Evolutionary conservation across 2,113 vertebrate genomes (phyloP), one percentile per base, ranked within the genome.

Genomic region (Chaenocephalus aceratus): DNA sequence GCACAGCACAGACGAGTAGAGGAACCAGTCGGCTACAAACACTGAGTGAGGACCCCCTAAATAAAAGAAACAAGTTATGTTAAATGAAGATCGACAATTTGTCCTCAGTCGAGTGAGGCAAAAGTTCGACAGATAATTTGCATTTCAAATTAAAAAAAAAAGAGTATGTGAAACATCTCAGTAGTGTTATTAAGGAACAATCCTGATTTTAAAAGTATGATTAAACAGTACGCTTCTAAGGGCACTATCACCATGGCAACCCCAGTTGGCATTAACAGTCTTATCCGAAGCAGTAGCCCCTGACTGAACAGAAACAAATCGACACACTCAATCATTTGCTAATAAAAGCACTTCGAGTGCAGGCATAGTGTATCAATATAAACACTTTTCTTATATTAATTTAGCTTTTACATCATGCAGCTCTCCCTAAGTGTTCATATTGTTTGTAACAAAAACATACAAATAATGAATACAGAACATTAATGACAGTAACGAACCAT

Each of bases 41-140:
- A 96, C 95, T 0, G 96, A 94, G 75, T 99, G 98, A 53, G 98
- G 98, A 1, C 98, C 98, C n/a, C 98, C 98, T 99, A 48, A 21
- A 45, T 62, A 12, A 63, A 36, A 84, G 41, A 80, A 77, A 82
- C 26, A 46, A 49, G 9, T 65, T 1, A 0, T 0, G 13, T 12
- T 0, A 76, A 77, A 2, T 0, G 66, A 0, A 75, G 6, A 67
- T 0, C 6, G 44, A 56, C 34, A 46, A 5, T 71, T 59, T 69
- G 13, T 73, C 7, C 3, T 59, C 0, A 45, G 16, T 26, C 12
- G 1, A 46, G 10, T 52, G 23, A 68, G 45, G n/a, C 18, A 34
- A 30, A 30, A 30, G 30, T 30, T 30, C 30, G 30, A 30, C n/a
- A 0, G 1, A 44, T 52, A 41, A 68, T 16, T 30, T 30, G 30